Conservation (phyloP, 2,888 invertebrate genomes). For the Homarus gammarus region DNA sequence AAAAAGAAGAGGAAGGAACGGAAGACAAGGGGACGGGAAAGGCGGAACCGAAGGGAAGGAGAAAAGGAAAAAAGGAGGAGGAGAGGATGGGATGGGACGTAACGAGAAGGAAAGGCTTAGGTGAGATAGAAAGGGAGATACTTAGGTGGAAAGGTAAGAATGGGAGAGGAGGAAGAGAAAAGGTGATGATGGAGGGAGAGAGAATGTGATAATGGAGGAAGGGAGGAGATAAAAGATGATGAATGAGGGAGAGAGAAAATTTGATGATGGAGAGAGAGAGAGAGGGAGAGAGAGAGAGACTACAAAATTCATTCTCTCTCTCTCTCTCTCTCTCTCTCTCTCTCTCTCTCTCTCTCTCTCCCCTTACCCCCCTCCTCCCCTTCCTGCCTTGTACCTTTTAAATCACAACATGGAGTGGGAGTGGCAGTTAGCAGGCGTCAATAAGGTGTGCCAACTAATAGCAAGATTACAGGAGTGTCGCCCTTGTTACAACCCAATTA, state of each 20-base stretch:
- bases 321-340: too few relatives aligned
- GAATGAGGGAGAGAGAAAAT: too few relatives aligned
- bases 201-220: too few relatives aligned
- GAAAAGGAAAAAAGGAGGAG: too few relatives aligned
- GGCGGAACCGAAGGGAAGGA: neutral
- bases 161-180: too few relatives aligned
- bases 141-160: neutral
- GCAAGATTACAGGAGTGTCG: constrained; percentile 13
- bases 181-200: too few relatives aligned
- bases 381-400: neutral
- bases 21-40: constrained; percentile 16
- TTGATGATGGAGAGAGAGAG: too few relatives aligned
- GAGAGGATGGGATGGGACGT: neutral
- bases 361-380: too few relatives aligned
- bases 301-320: neutral
- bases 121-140: neutral
- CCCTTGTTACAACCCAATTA: neutral
- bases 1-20: neutral
- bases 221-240: too few relatives aligned
- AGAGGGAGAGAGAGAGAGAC: too few relatives aligned
- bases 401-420: neutral
- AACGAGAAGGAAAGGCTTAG: neutral
- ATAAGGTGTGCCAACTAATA: neutral
- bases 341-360: too few relatives aligned
- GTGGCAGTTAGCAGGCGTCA: too few relatives aligned